These are phyloP conservation scores for Eupeodes latifasciatus DNA, from an alignment of 2,888 invertebrate species.

Conservation along the genomic window DNA sequence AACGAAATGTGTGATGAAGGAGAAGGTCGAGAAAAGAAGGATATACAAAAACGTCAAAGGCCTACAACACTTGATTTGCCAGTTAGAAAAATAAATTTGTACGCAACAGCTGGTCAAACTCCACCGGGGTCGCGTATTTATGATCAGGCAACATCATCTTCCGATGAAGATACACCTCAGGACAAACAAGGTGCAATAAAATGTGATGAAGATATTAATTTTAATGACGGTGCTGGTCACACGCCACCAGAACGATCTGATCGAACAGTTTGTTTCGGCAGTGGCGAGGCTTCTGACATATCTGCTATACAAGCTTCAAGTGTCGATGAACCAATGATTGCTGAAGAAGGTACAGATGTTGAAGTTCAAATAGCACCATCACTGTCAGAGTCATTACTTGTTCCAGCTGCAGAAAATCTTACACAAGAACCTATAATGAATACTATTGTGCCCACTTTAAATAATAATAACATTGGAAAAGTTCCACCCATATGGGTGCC, in stretches of 20 bases:
- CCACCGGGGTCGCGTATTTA: slow-evolving; percentile 78
- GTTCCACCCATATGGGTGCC: slow-evolving; percentile 94
- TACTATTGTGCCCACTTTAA: slow-evolving; percentile 77
- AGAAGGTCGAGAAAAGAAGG: slow-evolving; percentile 50
- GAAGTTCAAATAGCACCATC: neutral
- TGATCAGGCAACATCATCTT: slow-evolving; percentile 76
- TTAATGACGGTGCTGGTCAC: slow-evolving; percentile 60
- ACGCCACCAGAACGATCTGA: slow-evolving; percentile 58
- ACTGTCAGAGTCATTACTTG: neutral
- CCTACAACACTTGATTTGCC: slow-evolving; percentile 83
- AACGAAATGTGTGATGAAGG: slow-evolving; percentile 39
- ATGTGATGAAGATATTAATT: slow-evolving; percentile 15
- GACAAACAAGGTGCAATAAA: neutral
- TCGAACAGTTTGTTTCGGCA: slow-evolving; percentile 18
- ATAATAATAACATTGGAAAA: slow-evolving; percentile 86
- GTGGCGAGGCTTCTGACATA: neutral
- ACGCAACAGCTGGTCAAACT: slow-evolving; percentile 81
- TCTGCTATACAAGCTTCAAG: neutral
- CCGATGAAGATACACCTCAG: slow-evolving; percentile 76
- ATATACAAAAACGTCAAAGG: slow-evolving; percentile 79
- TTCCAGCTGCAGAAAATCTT: neutral
- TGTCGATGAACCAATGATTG: slow-evolving; percentile 36
- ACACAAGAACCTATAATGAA: neutral
- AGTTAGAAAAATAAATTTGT: slow-evolving; percentile 77
- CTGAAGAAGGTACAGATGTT: slow-evolving; percentile 1